phyloP scores from a whole-genome alignment of 2,113 vertebrate genomes.

The Thryonomys swinderianus region DNA sequence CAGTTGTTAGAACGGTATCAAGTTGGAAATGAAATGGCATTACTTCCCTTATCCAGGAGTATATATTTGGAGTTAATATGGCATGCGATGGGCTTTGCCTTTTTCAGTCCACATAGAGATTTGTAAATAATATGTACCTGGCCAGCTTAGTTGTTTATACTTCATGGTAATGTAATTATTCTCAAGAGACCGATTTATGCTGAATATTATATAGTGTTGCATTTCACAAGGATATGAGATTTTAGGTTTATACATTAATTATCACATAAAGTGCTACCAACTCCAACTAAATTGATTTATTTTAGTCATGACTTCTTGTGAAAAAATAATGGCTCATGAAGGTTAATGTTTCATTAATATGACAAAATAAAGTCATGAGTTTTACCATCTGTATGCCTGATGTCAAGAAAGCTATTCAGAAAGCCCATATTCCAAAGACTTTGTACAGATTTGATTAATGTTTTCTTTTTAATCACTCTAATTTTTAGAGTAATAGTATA shows the following conservation, averaged over 20 bases:
- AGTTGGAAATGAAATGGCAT: background rate
- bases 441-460: background rate
- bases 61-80: background rate
- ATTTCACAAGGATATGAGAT: background rate
- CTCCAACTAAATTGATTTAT: background rate
- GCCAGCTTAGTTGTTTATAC: background rate
- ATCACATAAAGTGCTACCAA: background rate
- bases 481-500: background rate
- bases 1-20: background rate
- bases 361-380: background rate
- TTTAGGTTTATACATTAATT: background rate
- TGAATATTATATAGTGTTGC: background rate
- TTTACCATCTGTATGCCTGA: background rate
- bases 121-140: background rate
- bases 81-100: background rate
- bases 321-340: background rate
- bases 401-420: background rate
- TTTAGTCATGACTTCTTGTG: background rate
- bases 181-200: no score
- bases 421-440: background rate
- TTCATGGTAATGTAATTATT: background rate
- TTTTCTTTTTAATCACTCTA: background rate
- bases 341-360: background rate
- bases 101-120: background rate
- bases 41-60: background rate